Evolutionary conservation across 2,113 vertebrate species (phyloP), one percentile per base, ranked within the genome.

Genomic region (Chamaea fasciata): DNA sequence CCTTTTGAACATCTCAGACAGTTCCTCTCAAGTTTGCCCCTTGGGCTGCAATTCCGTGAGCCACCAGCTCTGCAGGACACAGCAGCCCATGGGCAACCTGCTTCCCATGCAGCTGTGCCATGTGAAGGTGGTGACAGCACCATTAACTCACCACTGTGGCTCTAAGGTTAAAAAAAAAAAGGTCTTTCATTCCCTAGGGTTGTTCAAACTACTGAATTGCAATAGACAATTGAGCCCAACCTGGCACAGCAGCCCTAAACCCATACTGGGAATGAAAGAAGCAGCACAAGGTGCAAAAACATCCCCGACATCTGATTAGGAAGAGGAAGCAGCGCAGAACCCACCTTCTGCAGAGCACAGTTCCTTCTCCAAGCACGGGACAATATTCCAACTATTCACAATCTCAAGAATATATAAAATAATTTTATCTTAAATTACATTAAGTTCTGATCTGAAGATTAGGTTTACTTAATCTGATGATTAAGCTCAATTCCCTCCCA

Each of bases 231-330:
- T 95, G 92, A 97, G 87, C 70, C 71, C 79, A 92, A 94, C 92
- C 92, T 96, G 92, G 95, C 91, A 95, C 80, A 97, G 96, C 92
- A 96, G 62, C 80, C 93, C 70, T 77, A 95, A 98, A 97, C 94
- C 92, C 76, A 82, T 89, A 92, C 82, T 89, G 84, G 78, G 97
- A 97, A 97, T 70, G 91, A 96, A 96, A 78, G 84, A n/a, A 85
- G 81, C 12, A 2, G 84, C 30, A 7, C 69, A 37, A 24, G 33
- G 47, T 83, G 83, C 76, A 76, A 73, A 73, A 94, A 24, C 44
- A 63, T 52, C 93, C 94, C 94, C 44, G 24, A 86, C 87, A 80
- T 59, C 71, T 90, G 75, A 81, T 81, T 53, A 75, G 26, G 39
- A 60, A 13, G 31, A 73, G 62, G 82, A 94, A 91, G 55, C 47